Evolutionary conservation across 2,797 vertebrate genomes (phyloP), one percentile per base, ranked within the genome.

Genomic region (Argyrosomus regius): DNA sequence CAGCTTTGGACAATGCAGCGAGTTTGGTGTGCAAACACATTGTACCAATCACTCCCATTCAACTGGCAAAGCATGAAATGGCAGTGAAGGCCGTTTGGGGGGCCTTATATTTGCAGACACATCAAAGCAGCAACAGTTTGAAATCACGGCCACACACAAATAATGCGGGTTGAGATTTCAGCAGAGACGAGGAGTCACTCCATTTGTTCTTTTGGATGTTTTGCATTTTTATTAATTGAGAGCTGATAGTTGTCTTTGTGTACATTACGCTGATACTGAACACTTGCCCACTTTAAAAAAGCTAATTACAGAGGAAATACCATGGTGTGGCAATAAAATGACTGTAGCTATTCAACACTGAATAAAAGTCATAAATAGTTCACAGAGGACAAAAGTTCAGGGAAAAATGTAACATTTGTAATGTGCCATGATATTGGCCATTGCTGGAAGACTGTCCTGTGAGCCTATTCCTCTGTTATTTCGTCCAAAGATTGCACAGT

Each of bases 21-120:
- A 53, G 70, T 83, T 84, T 82, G 76, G 63, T 77, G 84, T 84
- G 81, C 89, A 90, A 91, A 93, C 82, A 87, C 85, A 81, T 83
- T 60, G 65, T 67, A 82, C 75, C 87, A 63, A 65, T 80, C 85
- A 64, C 71, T 86, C 70, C 76, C 64, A 79, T 87, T 81, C 81
- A 85, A 80, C 82, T 84, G 71, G 75, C 85, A 82, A 53, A 83
- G 83, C 82, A 83, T 71, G 80, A 87, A 88, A 89, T 90, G 78
- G 89, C 62, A 72, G 82, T 59, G 46, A 12, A 67, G 75, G 87
- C 81, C 56, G 45, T 82, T 79, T 66, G 76, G 85, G 79, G 57
- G 82, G 69, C 24, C 54, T 77, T 60, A 72, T 84, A 83, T 85
- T 87, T 87, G 77, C 76, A 82, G 77, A 85, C 60, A 20, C 9